Evolutionary conservation across 2,797 vertebrate species (phyloP).

Genomic region (Clarias platycephalus): DNA sequence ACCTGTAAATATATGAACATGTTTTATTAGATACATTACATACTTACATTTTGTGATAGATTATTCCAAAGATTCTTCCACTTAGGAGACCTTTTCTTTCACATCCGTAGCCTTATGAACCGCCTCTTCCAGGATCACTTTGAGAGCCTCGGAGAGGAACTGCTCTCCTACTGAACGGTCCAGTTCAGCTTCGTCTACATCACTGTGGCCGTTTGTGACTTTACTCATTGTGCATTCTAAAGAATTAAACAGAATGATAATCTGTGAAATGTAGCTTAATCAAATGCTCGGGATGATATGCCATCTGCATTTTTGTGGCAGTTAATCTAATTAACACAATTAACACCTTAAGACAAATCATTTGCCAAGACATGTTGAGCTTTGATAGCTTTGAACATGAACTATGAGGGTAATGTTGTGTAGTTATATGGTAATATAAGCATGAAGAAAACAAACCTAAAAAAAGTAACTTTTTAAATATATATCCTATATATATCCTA

Average conservation of each 20-base stretch:
- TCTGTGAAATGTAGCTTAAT: background rate
- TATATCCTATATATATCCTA: no score
- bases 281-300: background rate
- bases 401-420: background rate
- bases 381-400: background rate
- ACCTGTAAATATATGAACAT: conserved; percentile 69
- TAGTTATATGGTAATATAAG: background rate
- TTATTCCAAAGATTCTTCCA: background rate
- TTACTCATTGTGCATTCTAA: conserved; percentile 34
- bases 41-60: background rate
- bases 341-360: background rate
- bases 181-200: conserved; percentile 44
- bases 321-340: background rate
- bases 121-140: conserved; percentile 79
- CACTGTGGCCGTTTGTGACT: conserved; percentile 19
- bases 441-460: background rate
- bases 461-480: no score
- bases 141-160: conserved; percentile 78
- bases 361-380: background rate
- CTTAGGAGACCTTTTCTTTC: conserved; percentile 74
- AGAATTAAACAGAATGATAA: background rate
- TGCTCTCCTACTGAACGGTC: conserved; percentile 66
- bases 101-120: conserved; percentile 78
- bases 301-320: background rate
- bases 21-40: background rate